phyloP scores from a whole-genome alignment of 30 jellyfish, hydroid and myxozoan species.

The Aurelia sp. region DNA sequence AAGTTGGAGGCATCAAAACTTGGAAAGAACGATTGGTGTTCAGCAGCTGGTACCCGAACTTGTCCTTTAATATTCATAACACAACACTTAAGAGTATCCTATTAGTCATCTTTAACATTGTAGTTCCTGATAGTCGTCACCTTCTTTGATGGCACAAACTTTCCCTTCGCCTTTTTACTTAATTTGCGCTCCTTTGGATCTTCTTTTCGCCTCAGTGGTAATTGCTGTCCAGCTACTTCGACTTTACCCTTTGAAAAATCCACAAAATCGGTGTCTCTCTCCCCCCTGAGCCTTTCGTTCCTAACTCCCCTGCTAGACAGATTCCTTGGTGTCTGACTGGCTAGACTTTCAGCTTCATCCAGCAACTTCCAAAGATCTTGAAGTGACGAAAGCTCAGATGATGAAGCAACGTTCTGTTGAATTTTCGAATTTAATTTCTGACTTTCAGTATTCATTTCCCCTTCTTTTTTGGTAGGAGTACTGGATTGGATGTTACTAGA shows the following conservation, averaged over 20 bases:
- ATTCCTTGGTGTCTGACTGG: constrained; percentile 67
- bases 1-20: no score
- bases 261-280: background rate
- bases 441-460: background rate
- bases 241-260: background rate
- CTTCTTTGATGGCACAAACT: constrained; percentile 18
- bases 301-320: constrained; percentile 12
- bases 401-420: constrained; percentile 31
- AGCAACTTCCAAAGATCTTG: constrained; percentile 81
- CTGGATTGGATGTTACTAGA: background rate
- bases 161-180: constrained; percentile 66
- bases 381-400: constrained; percentile 68
- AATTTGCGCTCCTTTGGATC: constrained; percentile 13
- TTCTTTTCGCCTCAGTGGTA: constrained; percentile 17
- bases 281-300: background rate
- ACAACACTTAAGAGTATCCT: no score
- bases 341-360: constrained; percentile 69
- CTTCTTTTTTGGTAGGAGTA: background rate
- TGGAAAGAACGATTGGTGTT: no score
- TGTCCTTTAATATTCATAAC: no score
- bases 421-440: background rate
- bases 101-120: constrained; percentile 35
- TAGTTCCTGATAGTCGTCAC: constrained; percentile 39
- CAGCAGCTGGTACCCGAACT: no score
- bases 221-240: constrained; percentile 40